Evolutionary conservation across 2,888 invertebrate species (phyloP).

Genomic region (Choristoneura rosaceana): DNA sequence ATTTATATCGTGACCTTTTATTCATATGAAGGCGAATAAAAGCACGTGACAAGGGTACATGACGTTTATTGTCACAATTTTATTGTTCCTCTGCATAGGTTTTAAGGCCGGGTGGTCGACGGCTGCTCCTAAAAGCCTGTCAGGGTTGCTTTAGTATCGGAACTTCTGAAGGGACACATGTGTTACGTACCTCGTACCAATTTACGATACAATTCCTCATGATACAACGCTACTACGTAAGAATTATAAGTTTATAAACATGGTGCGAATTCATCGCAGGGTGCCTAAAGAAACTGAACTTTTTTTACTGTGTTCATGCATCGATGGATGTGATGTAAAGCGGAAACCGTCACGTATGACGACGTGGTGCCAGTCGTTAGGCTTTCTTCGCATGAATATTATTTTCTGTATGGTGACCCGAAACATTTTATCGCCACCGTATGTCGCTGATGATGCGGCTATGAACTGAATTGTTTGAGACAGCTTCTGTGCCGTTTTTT

Average conservation of each 20-base stretch:
- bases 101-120: constrained; percentile 41
- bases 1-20: constrained; percentile 3
- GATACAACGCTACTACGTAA: constrained; percentile 2
- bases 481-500: constrained; percentile 28
- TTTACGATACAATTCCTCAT: constrained; percentile 24
- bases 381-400: constrained; percentile 59
- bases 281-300: too few relatives aligned
- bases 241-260: background rate
- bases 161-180: constrained; percentile 41
- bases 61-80: constrained; percentile 39
- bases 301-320: background rate
- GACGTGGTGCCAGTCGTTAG: constrained; percentile 42
- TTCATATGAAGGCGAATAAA: constrained; percentile 19
- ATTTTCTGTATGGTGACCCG: constrained; percentile 55
- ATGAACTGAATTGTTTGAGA: constrained; percentile 42
- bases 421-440: constrained; percentile 53
- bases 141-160: constrained; percentile 53
- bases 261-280: constrained; percentile 5
- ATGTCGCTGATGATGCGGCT: constrained; percentile 44
- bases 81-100: constrained; percentile 38
- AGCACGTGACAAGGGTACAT: constrained; percentile 37
- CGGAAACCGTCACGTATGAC: background rate
- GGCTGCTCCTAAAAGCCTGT: constrained; percentile 59
- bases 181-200: constrained; percentile 38
- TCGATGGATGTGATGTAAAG: constrained; percentile 2